phyloP scores from a whole-genome alignment of 2,797 vertebrate genomes.

The Mionectes olivaceus region DNA sequence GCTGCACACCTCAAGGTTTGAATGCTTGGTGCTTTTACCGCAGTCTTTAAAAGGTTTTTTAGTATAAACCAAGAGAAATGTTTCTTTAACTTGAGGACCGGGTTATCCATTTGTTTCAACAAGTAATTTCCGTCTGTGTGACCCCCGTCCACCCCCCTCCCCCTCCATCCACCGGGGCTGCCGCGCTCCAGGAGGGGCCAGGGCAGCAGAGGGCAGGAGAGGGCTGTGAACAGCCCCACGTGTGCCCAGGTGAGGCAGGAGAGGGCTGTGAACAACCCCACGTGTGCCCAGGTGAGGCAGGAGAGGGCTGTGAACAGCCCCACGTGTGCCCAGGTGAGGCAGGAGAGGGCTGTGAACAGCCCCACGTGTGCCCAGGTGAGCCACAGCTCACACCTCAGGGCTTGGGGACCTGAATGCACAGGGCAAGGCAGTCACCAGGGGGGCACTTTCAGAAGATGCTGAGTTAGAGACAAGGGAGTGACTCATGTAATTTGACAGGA shows the following conservation, averaged over 20 bases:
- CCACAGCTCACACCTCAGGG: not conserved
- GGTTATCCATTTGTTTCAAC: not conserved
- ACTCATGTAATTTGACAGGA: fast-evolving
- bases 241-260: not conserved
- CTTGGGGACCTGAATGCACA: not conserved
- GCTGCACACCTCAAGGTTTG: fast-evolving
- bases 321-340: not conserved
- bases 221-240: not conserved
- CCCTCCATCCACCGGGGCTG: not conserved
- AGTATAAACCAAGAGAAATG: not conserved
- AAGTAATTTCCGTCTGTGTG: not conserved
- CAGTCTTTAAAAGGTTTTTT: not conserved
- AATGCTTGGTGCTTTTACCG: fast-evolving
- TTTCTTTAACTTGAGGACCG: not conserved
- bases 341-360: too few relatives aligned
- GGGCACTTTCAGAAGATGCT: not conserved
- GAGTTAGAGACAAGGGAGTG: not conserved
- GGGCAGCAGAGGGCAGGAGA: conserved; percentile 63
- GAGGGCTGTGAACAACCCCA: not conserved
- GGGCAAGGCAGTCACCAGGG: not conserved
- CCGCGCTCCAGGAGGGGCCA: not conserved
- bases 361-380: not conserved
- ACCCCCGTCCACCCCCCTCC: too few relatives aligned
- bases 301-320: not conserved
- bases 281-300: not conserved